Base-by-base conservation (phyloP, 2,888 invertebrate species). In the Helicoverpa assulta region DNA sequence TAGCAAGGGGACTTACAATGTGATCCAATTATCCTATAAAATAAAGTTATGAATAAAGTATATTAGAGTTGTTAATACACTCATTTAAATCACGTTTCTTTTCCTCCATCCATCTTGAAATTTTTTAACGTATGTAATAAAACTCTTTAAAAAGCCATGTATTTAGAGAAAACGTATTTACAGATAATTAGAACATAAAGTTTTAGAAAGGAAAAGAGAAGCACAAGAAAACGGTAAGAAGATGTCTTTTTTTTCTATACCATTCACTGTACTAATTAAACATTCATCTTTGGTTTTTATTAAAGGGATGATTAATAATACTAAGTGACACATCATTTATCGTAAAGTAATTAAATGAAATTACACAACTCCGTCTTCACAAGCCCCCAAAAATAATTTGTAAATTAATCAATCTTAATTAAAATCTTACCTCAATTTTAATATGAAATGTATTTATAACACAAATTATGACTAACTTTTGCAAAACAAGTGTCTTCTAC, bases 281-380 rank as follows among this genome's bases (percentile, higher is more conserved):
- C 65, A 75, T 75, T 70, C 8, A 59, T 75, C 52, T 63, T 75
- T 1, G 1, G 55, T 55, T 43, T 40, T 43, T 12, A 43, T 14
- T 43, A 10, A 33, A 33, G 10, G 33, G 33, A 33, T 33, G 10
- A 33, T 33, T 33, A 33, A 33, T 33, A 2, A 33, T 33, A 10
- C 8, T 10, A 33, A 33, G 8, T 26, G 26, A 26, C 26, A 26
- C 26, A 26, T 26, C 26, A 26, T 26, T 26, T 26, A 26, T 26
- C 26, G 26, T 26, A 3, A 26, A 26, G 2, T 26, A 26, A 33
- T 33, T 8, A 33, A 33, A 33, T 10, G 33, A 10, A 33, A 33
- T 8, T 33, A 33, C 26, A 26, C 26, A 26, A 26, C 26, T 4
- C 1, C 10, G 8, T 33, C 10, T 8, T 33, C 2, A 43, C 43